Conservation (phyloP, 2,888 invertebrate genomes). For the Cordilura impudica region DNA sequence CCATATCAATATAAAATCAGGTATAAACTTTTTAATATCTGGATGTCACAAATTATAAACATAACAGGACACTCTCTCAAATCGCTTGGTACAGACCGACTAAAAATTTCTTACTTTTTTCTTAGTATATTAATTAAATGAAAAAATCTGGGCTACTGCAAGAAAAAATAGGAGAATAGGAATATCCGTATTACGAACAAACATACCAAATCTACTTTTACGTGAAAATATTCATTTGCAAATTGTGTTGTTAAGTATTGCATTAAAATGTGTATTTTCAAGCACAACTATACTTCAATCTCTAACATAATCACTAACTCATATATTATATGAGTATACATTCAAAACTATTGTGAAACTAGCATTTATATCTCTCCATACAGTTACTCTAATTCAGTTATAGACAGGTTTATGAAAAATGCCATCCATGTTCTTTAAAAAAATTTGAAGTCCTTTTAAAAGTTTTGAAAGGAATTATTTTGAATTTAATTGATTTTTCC, state of each 20-base stretch:
- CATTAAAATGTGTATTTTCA: too few species aligned
- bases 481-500: too few species aligned
- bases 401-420: too few species aligned
- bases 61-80: too few species aligned
- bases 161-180: neutral
- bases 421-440: too few species aligned
- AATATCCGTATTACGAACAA: conserved; percentile 70
- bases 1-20: too few species aligned
- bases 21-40: too few species aligned
- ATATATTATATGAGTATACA: neutral
- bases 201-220: conserved; percentile 54
- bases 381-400: neutral
- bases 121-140: conserved; percentile 73
- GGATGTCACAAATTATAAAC: too few species aligned
- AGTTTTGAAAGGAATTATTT: too few species aligned
- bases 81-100: too few species aligned
- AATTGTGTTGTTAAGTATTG: neutral
- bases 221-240: neutral
- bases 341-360: neutral
- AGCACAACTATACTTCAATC: neutral
- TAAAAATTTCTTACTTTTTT: conserved; percentile 20
- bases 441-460: too few species aligned
- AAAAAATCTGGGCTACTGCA: conserved; percentile 63
- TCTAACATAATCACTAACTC: too few species aligned
- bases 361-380: neutral